A percentile compares a stretch with the other conserved stretches of the same genome.
Evolutionary conservation across 2,888 invertebrate genomes (phyloP).

Genomic region (Muscina levida): DNA sequence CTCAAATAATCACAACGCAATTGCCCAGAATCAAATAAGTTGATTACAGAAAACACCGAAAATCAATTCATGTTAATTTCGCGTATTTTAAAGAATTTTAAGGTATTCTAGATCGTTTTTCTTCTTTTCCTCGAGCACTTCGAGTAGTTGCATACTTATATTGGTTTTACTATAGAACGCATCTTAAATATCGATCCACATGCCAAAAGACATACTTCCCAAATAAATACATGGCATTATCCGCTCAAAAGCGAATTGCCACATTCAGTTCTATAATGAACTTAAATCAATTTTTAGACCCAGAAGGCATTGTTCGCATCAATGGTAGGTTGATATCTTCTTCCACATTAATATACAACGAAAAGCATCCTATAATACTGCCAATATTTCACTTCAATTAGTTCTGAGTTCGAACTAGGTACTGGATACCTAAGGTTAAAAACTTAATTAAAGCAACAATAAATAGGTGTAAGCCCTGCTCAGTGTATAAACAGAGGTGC

Average conservation of each 20-base stretch:
- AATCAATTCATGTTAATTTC: neutral
- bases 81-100: neutral
- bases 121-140: neutral
- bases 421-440: neutral
- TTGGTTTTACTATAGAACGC: conserved; percentile 4
- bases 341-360: conserved; percentile 20
- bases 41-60: neutral
- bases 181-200: neutral
- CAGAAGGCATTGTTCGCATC: neutral
- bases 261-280: neutral
- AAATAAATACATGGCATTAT: neutral
- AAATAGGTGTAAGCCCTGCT: neutral
- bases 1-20: neutral
- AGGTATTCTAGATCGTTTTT: conserved; percentile 17
- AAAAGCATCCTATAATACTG: conserved; percentile 10
- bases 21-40: neutral
- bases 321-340: conserved; percentile 15
- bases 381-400: neutral
- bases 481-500: neutral
- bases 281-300: conserved; percentile 25
- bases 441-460: neutral
- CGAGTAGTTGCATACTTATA: conserved; percentile 2
- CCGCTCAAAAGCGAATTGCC: neutral
- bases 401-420: neutral
- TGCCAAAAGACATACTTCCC: neutral